These are phyloP conservation scores for Muscicapa adusta DNA, from an alignment of 2,113 vertebrate genomes.

Conservation along the genomic window DNA sequence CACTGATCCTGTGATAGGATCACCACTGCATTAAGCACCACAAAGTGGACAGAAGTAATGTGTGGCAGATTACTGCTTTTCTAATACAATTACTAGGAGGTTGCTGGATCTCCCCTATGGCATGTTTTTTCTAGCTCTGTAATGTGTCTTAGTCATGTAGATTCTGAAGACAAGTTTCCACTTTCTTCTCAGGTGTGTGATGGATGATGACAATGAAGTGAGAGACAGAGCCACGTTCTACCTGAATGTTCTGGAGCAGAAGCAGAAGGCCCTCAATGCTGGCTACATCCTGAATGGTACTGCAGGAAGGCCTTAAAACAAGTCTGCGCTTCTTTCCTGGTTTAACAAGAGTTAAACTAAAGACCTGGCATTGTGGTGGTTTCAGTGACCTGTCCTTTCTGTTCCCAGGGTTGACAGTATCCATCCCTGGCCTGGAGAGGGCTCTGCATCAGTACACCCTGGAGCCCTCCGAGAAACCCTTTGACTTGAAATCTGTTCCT, in stretches of 20 bases:
- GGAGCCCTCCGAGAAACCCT: slow-evolving; percentile 80
- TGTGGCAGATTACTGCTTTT: not conserved
- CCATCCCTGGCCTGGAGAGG: slow-evolving; percentile 80
- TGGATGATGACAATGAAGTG: slow-evolving; percentile 83
- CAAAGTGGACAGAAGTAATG: not conserved
- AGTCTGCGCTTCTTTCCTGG: not conserved
- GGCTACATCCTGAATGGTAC: slow-evolving; percentile 81
- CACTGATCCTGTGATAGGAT: not conserved
- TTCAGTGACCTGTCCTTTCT: not conserved
- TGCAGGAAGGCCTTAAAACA: not conserved
- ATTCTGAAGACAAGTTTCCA: not conserved
- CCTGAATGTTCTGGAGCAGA: slow-evolving; percentile 77
- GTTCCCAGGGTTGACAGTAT: slow-evolving; percentile 73
- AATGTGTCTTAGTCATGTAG: not conserved
- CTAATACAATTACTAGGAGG: not conserved
- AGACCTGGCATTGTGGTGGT: not conserved
- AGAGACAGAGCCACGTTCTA: slow-evolving; percentile 83
- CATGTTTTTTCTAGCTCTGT: not conserved
- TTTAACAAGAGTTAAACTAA: not conserved
- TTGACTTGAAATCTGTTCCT: slow-evolving; percentile 82
- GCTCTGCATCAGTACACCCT: slow-evolving; percentile 81
- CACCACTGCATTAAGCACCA: not conserved
- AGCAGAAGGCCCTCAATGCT: slow-evolving; percentile 80
- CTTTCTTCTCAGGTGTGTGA: slow-evolving; percentile 73
- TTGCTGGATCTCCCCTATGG: not conserved